phyloP scores from a whole-genome alignment of 2,888 invertebrate species.

The Conops quadrifasciatus region DNA sequence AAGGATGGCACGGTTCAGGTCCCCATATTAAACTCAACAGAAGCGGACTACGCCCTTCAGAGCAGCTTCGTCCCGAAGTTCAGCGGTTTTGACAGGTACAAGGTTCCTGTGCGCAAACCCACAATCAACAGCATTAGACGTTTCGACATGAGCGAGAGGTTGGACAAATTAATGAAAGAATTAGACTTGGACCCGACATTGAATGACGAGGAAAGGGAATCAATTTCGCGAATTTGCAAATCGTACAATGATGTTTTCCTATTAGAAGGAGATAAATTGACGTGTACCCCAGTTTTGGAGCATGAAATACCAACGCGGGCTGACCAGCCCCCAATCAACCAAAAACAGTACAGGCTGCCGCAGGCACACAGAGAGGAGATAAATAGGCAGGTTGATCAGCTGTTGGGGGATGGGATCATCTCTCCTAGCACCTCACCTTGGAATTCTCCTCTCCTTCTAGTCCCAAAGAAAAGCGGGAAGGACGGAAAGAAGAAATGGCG shows the following conservation, averaged over 20 bases:
- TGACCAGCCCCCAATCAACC: slow-evolving; percentile 7
- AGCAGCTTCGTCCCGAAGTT: too few species aligned
- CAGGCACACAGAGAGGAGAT: neutral
- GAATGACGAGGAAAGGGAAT: neutral
- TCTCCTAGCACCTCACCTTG: neutral
- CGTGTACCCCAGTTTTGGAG: neutral
- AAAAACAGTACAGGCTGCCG: neutral
- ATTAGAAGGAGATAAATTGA: neutral
- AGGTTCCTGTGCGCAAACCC: too few species aligned
- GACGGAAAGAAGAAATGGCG: slow-evolving; percentile 9
- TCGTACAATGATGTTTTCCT: neutral
- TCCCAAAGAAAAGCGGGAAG: neutral
- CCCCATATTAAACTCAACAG: too few species aligned
- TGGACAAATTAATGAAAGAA: neutral
- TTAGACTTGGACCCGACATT: neutral
- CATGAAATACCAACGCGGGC: neutral
- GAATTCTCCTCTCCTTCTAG: neutral
- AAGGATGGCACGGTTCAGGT: too few species aligned
- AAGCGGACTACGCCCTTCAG: too few species aligned
- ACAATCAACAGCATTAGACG: too few species aligned
- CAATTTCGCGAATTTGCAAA: neutral
- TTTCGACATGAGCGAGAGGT: too few species aligned
- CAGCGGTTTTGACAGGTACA: too few species aligned
- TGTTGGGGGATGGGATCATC: neutral
- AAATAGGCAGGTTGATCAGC: neutral